Evolutionary conservation across 2,113 vertebrate genomes (phyloP).

Genomic region (Natator depressus): DNA sequence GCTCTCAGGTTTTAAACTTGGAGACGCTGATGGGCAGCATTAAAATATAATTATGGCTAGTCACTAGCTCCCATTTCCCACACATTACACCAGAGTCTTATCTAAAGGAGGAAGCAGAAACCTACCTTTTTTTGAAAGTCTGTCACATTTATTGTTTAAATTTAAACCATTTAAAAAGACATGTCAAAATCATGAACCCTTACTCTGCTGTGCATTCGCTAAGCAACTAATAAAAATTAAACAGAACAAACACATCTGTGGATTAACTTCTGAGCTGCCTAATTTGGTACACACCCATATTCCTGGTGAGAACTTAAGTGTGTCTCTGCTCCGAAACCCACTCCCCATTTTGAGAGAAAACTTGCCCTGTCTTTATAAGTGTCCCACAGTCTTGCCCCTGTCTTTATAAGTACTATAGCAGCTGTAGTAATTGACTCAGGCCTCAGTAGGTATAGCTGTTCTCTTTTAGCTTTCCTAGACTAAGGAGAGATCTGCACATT

Average conservation of each 20-base stretch:
- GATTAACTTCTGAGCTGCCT: neutral
- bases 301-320: neutral
- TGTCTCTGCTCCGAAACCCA: neutral
- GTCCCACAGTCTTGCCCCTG: neutral
- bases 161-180: neutral
- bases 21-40: neutral
- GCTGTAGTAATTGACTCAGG: neutral
- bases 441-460: neutral
- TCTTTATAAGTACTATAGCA: neutral
- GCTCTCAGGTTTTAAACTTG: neutral
- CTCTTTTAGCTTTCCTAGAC: constrained; percentile 18
- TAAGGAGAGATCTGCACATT: neutral
- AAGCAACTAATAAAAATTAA: neutral
- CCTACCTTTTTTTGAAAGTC: neutral
- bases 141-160: neutral
- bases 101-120: neutral
- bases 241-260: neutral
- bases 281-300: neutral
- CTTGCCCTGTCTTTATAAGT: neutral
- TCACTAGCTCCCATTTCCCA: neutral
- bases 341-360: neutral
- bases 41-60: neutral
- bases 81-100: neutral
- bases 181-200: neutral
- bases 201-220: neutral